Base-by-base conservation (phyloP, 2,797 vertebrate genomes). In the Falco columbarius region DNA sequence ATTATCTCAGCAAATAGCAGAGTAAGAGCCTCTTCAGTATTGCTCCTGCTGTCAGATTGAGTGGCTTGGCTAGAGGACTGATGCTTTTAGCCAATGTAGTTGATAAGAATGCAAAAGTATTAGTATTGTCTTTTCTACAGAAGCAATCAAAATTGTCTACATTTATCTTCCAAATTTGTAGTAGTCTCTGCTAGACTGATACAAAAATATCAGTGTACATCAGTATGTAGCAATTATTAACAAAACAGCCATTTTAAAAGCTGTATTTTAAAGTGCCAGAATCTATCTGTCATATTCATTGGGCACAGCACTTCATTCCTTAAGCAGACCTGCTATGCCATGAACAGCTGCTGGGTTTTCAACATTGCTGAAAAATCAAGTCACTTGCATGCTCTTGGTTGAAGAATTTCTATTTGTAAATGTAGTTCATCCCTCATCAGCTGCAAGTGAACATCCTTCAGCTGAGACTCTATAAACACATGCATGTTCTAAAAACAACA, bases 21-120 rank as follows among this genome's bases (percentile, higher is more conserved):
- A 10, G 10, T 70, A 89, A 82, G 16, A 82, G 5, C 30, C 30
- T 65, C 42, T 82, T 73, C 54, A 62, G 26, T 85, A 54, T 65
- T 81, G 30, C 18, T 95, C 27, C 61, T 83, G 88, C 56, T 95
- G 80, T 89, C 88, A 95, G 55, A 46, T 12, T 71, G 82, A 90
- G 58, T 52, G 36, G 44, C 30, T 92, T 13, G 12, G 56, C 80
- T 77, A 24, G 12, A 86, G 55, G 40, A 68, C n/a, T 80, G 34
- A 80, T 59, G 77, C 12, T 95, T 95, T 92, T 76, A 91, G 29
- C 21, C 68, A 71, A 71, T 26, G 26, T 15, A 82, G 27, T 58
- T 80, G 80, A 86, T 93, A 56, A 67, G 62, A 79, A 86, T 76
- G 23, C 27, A 67, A 36, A 81, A 84, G 26, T 63, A 49, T 80